phyloP scores from a whole-genome alignment of 2,113 vertebrate genomes.

The Merops nubicus region DNA sequence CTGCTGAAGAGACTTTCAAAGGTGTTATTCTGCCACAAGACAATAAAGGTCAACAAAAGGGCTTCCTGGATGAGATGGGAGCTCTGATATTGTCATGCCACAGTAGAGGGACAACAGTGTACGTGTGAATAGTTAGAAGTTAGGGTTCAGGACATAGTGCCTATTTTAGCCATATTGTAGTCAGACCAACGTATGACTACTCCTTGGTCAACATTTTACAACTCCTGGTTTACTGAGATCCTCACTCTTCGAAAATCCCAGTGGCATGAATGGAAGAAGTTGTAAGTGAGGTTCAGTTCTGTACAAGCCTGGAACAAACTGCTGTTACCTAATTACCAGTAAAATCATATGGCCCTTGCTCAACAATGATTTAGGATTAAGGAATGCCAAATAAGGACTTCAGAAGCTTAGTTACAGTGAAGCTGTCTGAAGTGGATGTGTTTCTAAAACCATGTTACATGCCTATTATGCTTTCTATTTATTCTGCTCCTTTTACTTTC shows the following conservation, averaged over 20 bases:
- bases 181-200: not conserved
- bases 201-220: not conserved
- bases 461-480: not conserved
- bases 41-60: not conserved
- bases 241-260: not conserved
- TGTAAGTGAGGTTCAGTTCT: not conserved
- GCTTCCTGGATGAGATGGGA: not conserved
- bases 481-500: constrained; percentile 49
- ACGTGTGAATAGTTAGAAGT: not conserved
- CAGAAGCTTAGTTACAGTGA: not conserved
- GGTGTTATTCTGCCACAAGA: not conserved
- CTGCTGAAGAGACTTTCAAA: not conserved
- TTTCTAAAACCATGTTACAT: not conserved
- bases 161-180: not conserved
- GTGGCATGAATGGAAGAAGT: not conserved
- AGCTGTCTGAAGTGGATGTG: not conserved
- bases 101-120: not conserved
- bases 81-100: not conserved
- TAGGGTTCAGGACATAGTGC: not conserved
- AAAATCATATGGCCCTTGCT: not conserved
- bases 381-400: not conserved
- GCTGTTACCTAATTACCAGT: not conserved
- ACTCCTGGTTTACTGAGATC: not conserved
- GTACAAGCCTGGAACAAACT: not conserved
- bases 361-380: not conserved